A percentile compares a stretch with the other conserved stretches of the same genome.
Conservation (phyloP, 2,113 vertebrate species). For the Antechinus stuartii region DNA sequence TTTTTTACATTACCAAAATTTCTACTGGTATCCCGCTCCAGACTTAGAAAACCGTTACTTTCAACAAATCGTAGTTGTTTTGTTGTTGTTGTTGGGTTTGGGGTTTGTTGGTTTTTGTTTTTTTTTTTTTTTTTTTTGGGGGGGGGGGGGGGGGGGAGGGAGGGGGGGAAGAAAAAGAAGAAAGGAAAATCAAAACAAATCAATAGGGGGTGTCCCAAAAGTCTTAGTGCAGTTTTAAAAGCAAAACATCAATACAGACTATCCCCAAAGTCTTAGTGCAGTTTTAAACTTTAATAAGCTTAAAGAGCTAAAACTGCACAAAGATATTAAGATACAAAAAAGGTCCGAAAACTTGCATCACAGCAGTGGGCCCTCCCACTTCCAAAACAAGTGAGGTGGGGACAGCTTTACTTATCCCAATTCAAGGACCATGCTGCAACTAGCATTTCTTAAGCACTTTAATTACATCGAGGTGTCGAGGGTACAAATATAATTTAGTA, state of each 20-base stretch:
- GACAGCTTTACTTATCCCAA: not conserved
- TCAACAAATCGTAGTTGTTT: not conserved
- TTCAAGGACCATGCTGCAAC: not conserved
- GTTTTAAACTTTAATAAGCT: not conserved
- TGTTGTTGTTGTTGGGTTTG: too few relatives aligned
- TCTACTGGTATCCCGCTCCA: not conserved
- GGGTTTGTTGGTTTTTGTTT: too few relatives aligned
- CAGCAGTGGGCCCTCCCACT: too few relatives aligned
- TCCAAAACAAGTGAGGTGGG: not conserved
- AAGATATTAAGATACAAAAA: not conserved
- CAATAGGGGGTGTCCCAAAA: not conserved
- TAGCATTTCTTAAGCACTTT: not conserved
- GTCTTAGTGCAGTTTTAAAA: not conserved
- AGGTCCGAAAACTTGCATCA: not conserved
- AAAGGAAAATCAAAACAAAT: not conserved
- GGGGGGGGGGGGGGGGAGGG: too few relatives aligned
- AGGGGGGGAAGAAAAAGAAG: not conserved
- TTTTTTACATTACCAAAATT: not conserved
- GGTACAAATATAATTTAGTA: not conserved
- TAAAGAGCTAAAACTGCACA: not conserved
- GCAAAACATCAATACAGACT: too few relatives aligned
- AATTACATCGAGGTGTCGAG: not conserved
- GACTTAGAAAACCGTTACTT: not conserved
- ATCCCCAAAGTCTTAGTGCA: not conserved
- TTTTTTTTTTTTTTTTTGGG: too few relatives aligned